phyloP scores from a whole-genome alignment of 2,113 vertebrate genomes.

The Gadus chalcogrammus region DNA sequence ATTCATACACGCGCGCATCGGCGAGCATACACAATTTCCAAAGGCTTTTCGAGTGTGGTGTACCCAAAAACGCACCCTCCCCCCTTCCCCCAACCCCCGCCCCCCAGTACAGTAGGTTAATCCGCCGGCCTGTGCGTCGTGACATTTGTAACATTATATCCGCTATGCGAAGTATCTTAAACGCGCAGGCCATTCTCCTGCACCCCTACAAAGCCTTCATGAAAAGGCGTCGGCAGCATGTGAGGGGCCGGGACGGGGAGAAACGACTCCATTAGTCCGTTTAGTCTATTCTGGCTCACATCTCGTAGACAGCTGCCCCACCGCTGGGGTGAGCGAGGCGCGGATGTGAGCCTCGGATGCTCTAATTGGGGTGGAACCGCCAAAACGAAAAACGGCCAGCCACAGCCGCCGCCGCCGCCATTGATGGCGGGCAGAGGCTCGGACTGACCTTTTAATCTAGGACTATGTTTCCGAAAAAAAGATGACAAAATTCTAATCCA shows the following conservation, averaged over 20 bases:
- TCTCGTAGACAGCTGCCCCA: constrained; percentile 63
- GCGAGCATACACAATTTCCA: constrained; percentile 34
- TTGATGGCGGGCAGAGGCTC: constrained; percentile 32
- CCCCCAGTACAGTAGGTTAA: constrained; percentile 44
- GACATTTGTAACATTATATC: constrained; percentile 28
- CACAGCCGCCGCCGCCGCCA: constrained; percentile 25
- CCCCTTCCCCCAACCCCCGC: no score
- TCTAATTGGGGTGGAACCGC: constrained; percentile 66
- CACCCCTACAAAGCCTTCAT: constrained; percentile 41
- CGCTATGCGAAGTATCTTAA: constrained; percentile 58
- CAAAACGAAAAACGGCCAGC: constrained; percentile 8
- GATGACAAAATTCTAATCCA: no score
- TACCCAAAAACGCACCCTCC: neutral
- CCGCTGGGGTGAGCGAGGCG: constrained; percentile 42
- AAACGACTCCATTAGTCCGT: neutral
- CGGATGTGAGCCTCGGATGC: constrained; percentile 58
- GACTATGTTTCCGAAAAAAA: neutral
- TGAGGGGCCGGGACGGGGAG: constrained; percentile 45
- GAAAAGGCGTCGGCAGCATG: constrained; percentile 69
- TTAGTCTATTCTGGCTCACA: constrained; percentile 70
- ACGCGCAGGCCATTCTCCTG: constrained; percentile 42
- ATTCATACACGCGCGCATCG: constrained; percentile 42
- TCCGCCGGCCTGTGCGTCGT: constrained; percentile 33
- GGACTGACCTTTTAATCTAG: constrained; percentile 43
- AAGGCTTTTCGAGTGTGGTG: constrained; percentile 21